Evolutionary conservation across 2,888 invertebrate genomes (phyloP).

Genomic region (Cylloceria caligata): DNA sequence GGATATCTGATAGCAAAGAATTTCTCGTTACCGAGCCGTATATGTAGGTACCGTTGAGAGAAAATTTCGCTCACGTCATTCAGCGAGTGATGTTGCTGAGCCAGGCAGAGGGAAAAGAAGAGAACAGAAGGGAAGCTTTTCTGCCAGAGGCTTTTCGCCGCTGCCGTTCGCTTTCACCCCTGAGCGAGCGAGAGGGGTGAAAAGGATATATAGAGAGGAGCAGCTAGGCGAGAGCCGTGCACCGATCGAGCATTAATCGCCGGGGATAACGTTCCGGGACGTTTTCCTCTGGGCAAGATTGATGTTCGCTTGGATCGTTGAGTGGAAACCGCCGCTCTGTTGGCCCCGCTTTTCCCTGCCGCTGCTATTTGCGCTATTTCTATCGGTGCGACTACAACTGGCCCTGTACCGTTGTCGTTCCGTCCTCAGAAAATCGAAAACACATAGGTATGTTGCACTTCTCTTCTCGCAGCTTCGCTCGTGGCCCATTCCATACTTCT

Average conservation of each 20-base stretch:
- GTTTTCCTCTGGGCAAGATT: conserved; percentile 70
- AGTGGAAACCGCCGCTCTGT: conserved; percentile 62
- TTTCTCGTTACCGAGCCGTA: conserved; percentile 32
- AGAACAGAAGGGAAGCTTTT: conserved; percentile 41
- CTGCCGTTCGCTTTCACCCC: conserved; percentile 40
- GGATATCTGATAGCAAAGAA: conserved; percentile 35
- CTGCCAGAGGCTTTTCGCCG: conserved; percentile 55
- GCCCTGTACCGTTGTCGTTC: conserved; percentile 11
- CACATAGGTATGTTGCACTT: conserved; percentile 10
- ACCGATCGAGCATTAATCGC: conserved; percentile 72
- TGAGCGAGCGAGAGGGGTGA: conserved; percentile 35
- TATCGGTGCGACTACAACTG: background rate
- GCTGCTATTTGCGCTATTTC: background rate
- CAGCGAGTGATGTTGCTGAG: conserved; percentile 36
- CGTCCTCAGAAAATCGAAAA: conserved; percentile 16
- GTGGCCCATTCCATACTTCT: conserved; percentile 56
- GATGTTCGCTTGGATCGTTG: conserved; percentile 64
- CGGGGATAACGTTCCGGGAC: conserved; percentile 67
- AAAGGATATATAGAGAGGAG: conserved; percentile 43
- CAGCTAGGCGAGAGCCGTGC: conserved; percentile 51
- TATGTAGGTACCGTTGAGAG: conserved; percentile 18
- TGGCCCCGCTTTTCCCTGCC: conserved; percentile 16
- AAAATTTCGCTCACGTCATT: conserved; percentile 55
- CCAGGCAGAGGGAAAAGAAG: conserved; percentile 28
- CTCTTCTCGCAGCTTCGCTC: conserved; percentile 32